Base-by-base conservation (phyloP, 2,113 vertebrate species). In the Psittacara wagleri region DNA sequence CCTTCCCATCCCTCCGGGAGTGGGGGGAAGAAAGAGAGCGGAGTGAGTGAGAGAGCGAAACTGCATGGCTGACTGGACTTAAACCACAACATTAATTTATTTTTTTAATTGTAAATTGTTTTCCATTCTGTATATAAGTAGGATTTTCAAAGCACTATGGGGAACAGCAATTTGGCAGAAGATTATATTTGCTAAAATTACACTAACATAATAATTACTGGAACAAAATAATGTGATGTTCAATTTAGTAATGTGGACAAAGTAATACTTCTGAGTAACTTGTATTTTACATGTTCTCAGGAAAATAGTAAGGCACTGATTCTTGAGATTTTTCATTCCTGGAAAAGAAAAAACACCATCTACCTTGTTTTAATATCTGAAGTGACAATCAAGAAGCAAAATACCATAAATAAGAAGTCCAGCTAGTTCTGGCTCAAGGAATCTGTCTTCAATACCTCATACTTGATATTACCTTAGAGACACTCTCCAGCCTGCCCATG, bases 401-500 rank as follows among this genome's bases (percentile, higher is more conserved):
- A 83, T 59, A 67, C 17, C 12, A 18, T 70, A 86, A 90, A 78
- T 80, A 85, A 79, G 44, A 73, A 83, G 39, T 75, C 15, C 7
- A 83, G 46, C 70, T 59, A 52, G 39, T 92, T 96, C 69, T 88
- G 68, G 73, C 55, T 81, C 61, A 90, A 81, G 61, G 43, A 86
- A 83, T 51, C 54, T 5, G 8, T 92, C 90, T 86, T 86, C 55
- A 13, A 41, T 83, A 48, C 35, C 22, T 89, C 25, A 23, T 61
- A 41, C 29, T 90, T 64, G 29, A 52, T 75, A 78, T 86, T 95
- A 86, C 79, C 88, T 94, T 61, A 78, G 85, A 86, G 83, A 81
- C 68, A 48, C 35, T 75, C 28, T 83, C 13, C 64, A 90, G 54
- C 22, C 55, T 81, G 28, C 35, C n/a, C 35, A 51, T 2, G 0